Evolutionary conservation across 2,113 vertebrate genomes (phyloP).

Genomic region (Mus spicilegus): DNA sequence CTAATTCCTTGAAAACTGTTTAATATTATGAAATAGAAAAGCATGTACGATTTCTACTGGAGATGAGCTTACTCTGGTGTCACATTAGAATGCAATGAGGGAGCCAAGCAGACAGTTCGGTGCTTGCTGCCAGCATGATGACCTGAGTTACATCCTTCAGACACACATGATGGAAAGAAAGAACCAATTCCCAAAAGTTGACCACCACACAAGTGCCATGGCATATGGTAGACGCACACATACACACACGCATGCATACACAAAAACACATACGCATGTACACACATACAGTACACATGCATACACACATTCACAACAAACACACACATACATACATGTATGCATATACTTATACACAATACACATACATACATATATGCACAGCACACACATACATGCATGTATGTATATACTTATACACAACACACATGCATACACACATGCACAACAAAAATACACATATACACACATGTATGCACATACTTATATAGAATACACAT

Average conservation of each 20-base stretch:
- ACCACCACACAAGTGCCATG: background rate
- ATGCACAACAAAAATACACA: background rate
- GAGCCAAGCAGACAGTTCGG: background rate
- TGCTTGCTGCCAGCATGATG: background rate
- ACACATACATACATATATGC: background rate
- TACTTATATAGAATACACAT: no score
- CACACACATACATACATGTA: background rate
- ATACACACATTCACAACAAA: background rate
- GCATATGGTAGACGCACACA: background rate
- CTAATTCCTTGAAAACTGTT: background rate
- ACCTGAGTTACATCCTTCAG: background rate
- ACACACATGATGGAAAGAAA: background rate
- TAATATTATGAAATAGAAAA: background rate
- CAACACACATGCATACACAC: background rate
- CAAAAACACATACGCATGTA: background rate
- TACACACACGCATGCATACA: background rate
- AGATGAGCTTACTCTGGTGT: background rate
- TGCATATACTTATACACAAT: no score
- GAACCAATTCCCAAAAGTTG: background rate
- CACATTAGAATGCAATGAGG: background rate
- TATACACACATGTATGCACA: no score
- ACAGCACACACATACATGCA: background rate
- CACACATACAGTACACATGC: background rate
- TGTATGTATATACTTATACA: background rate
- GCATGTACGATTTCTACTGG: background rate